These are phyloP conservation scores for Sycobia sp. DNA, from an alignment of 1,140 invertebrate genomes.

Conservation along the genomic window DNA sequence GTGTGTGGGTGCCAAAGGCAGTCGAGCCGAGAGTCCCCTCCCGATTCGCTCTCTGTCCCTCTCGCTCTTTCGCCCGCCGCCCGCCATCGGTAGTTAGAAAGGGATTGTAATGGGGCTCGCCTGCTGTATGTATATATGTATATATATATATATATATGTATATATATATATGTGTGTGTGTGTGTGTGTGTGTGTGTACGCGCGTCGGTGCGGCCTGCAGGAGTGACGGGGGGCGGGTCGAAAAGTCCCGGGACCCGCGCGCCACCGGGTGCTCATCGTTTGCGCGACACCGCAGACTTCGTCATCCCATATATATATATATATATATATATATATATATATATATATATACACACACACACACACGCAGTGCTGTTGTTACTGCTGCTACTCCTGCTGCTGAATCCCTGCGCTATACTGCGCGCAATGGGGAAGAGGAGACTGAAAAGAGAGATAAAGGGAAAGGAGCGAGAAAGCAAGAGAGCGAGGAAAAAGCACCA, in stretches of 20 bases:
- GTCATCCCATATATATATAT: conserved; percentile 45
- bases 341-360: neutral
- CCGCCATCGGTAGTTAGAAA: too few species aligned
- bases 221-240: conserved; percentile 30
- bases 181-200: conserved; percentile 39
- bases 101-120: conserved; percentile 49
- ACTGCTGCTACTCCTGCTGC: too few species aligned
- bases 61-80: too few species aligned
- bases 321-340: neutral
- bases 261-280: neutral
- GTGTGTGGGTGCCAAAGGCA: conserved; percentile 36
- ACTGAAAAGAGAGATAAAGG: neutral
- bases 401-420: too few species aligned
- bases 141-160: too few species aligned
- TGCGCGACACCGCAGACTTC: conserved; percentile 44
- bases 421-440: neutral
- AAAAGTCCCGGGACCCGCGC: conserved; percentile 51
- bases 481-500: neutral
- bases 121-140: too few species aligned
- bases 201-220: conserved; percentile 39
- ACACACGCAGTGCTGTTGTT: neutral
- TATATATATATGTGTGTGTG: too few species aligned
- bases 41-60: too few species aligned
- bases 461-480: neutral
- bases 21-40: too few species aligned